phyloP scores from a whole-genome alignment of 2,888 invertebrate genomes.

The Apoda limacodes region DNA sequence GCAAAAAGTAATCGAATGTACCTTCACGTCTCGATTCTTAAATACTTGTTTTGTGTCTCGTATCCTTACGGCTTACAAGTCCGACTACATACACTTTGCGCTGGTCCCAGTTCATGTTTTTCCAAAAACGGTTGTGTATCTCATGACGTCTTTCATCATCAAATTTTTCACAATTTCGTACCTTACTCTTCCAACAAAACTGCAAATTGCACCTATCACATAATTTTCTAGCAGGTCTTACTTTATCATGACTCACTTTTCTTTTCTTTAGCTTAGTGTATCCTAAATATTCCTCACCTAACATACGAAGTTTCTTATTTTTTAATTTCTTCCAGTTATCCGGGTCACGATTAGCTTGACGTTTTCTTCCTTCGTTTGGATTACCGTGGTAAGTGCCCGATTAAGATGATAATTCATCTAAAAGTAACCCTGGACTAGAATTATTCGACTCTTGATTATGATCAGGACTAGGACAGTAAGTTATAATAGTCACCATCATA shows the following conservation, averaged over 20 bases:
- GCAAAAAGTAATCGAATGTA: conserved; percentile 16
- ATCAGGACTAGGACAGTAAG: conserved; percentile 12
- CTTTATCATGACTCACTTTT: no score
- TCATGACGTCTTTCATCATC: conserved; percentile 13
- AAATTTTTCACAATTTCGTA: conserved; percentile 16
- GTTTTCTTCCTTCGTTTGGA: conserved; percentile 5
- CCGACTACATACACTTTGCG: conserved; percentile 17
- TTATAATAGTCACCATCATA: conserved; percentile 14
- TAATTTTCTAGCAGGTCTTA: no score
- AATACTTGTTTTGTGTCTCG: conserved; percentile 14
- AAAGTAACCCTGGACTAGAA: conserved; percentile 9
- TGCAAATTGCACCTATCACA: no score
- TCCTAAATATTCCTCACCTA: no score
- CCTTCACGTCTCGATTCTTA: conserved; percentile 15
- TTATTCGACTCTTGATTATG: conserved; percentile 10
- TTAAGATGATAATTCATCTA: conserved; percentile 12
- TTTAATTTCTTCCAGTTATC: no score
- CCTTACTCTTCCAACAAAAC: neutral
- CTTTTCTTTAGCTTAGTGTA: no score
- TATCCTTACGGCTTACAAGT: conserved; percentile 16
- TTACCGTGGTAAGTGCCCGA: conserved; percentile 10
- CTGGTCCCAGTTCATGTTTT: conserved; percentile 20
- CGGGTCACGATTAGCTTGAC: no score
- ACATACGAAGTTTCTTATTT: no score
- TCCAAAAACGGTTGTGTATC: conserved; percentile 19